These are phyloP conservation scores for Caerostris darwini DNA, from an alignment of 1,140 invertebrate species.

Conservation along the genomic window DNA sequence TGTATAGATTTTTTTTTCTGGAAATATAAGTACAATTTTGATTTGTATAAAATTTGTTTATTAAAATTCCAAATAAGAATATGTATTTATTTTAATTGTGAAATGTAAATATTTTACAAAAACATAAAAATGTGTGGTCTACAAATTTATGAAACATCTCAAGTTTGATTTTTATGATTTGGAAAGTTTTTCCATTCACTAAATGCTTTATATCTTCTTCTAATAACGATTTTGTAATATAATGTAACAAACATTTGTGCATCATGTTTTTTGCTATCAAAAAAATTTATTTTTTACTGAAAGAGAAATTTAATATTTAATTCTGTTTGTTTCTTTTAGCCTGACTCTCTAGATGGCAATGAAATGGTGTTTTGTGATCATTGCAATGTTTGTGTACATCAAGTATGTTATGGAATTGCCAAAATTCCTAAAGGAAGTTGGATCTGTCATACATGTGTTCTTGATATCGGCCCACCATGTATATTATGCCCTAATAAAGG, in stretches of 20 bases:
- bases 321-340: constrained; percentile 83
- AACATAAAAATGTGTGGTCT: too few species aligned
- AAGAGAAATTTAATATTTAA: not conserved
- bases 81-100: too few species aligned
- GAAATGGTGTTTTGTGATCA: constrained; percentile 99
- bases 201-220: not conserved
- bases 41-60: too few species aligned
- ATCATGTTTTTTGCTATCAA: too few species aligned
- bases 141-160: too few species aligned
- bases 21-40: too few species aligned
- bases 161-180: not conserved
- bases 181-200: not conserved
- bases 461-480: constrained; percentile 89
- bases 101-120: too few species aligned
- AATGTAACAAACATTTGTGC: too few species aligned
- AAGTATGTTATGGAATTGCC: constrained; percentile 98
- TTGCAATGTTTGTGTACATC: constrained; percentile 99
- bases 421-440: constrained; percentile 97
- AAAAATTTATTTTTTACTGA: too few species aligned
- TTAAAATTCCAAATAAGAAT: too few species aligned
- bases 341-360: constrained; percentile 98
- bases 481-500: constrained; percentile 97
- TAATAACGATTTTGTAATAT: not conserved
- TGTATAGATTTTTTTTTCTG: too few species aligned
- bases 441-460: constrained; percentile 94